Evolutionary conservation across 2,113 vertebrate genomes (phyloP).

Genomic region (Cygnus atratus): DNA sequence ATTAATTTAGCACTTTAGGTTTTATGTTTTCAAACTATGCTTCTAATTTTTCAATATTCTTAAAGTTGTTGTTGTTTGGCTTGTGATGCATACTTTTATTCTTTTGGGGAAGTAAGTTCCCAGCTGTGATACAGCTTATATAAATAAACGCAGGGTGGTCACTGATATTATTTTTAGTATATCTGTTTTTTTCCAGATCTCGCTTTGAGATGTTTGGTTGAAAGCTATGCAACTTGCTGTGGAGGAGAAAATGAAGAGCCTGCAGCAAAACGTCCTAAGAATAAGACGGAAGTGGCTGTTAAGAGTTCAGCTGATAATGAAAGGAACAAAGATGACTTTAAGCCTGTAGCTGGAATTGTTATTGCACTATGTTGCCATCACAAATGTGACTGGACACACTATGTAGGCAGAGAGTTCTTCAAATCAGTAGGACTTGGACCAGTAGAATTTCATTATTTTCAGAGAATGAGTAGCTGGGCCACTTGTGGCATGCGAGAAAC

Average conservation of each 20-base stretch:
- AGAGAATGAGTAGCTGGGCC: constrained; percentile 97
- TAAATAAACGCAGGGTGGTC: not conserved
- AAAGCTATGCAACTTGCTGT: constrained; percentile 64
- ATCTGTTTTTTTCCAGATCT: constrained; percentile 80
- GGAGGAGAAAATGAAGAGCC: constrained; percentile 69
- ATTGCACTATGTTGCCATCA: constrained; percentile 97
- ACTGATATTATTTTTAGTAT: not conserved
- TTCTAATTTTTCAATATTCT: not conserved
- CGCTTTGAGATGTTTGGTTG: constrained; percentile 90
- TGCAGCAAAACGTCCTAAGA: constrained; percentile 78
- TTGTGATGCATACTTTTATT: not conserved
- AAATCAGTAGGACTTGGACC: constrained; percentile 83
- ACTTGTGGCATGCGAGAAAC: constrained; percentile 86
- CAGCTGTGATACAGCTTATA: not conserved
- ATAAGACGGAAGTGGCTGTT: constrained; percentile 1
- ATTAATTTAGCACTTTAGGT: not conserved
- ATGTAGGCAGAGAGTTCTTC: constrained; percentile 93
- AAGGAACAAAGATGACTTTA: not conserved
- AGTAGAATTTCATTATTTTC: constrained; percentile 87
- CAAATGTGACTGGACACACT: constrained; percentile 94
- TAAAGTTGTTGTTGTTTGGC: not conserved
- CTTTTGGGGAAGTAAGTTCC: not conserved
- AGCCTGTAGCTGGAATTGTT: constrained; percentile 80
- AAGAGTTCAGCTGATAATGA: not conserved
- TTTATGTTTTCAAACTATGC: not conserved